Percentiles rank a stretch among this genome's conserved stretches.
Evolutionary conservation across 2,888 invertebrate genomes (phyloP).

Genomic region (Megastigmus dorsalis): DNA sequence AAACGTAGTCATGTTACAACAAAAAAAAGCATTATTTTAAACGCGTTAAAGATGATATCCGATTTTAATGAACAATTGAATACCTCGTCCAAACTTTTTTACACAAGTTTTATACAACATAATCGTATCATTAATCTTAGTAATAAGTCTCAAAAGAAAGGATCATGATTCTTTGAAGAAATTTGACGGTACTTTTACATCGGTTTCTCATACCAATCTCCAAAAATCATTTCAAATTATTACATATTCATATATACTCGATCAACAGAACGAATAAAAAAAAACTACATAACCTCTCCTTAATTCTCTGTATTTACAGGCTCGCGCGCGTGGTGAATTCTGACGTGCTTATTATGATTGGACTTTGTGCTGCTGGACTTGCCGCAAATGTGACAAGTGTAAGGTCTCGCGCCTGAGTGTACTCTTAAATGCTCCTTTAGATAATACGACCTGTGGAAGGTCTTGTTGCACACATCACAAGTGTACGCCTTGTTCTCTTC

Average conservation of each 20-base stretch:
- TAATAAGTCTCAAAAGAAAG: not conserved
- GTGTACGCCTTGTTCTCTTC: constrained; percentile 86
- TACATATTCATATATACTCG: not conserved
- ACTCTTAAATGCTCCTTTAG: constrained; percentile 90
- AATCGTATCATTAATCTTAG: too few species aligned
- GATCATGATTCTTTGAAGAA: constrained; percentile 8
- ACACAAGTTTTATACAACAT: too few species aligned
- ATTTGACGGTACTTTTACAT: constrained; percentile 32
- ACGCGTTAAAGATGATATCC: too few species aligned
- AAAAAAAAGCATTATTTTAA: too few species aligned
- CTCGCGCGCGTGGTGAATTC: constrained; percentile 92
- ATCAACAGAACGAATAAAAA: constrained; percentile 2
- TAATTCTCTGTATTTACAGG: constrained; percentile 89
- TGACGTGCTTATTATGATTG: constrained; percentile 92
- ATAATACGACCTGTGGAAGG: constrained; percentile 91
- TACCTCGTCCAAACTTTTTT: too few species aligned
- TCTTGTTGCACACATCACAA: constrained; percentile 87
- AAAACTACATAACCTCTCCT: constrained; percentile 55
- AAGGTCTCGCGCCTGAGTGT: constrained; percentile 88
- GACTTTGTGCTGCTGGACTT: constrained; percentile 93
- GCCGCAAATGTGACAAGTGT: constrained; percentile 90
- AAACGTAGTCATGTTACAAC: too few species aligned
- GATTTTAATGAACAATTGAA: too few species aligned
- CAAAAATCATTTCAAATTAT: not conserved
- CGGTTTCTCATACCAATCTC: constrained; percentile 3